Conservation (phyloP, 1,140 invertebrate genomes). For the Papilio polytes region DNA sequence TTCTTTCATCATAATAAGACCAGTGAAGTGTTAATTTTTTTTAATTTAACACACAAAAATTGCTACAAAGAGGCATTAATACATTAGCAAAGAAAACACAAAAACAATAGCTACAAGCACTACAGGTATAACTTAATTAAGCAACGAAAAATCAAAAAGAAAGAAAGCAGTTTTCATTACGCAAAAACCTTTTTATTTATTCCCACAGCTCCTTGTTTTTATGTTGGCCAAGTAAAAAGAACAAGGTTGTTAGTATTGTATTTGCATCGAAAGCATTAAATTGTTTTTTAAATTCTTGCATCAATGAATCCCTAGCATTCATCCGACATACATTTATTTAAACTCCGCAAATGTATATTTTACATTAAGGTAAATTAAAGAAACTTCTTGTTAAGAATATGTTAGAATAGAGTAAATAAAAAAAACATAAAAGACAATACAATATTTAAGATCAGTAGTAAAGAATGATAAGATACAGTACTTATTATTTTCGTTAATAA, state of each 20-base stretch:
- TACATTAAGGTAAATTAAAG: no score
- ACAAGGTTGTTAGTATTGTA: background rate
- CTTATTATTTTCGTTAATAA: no score
- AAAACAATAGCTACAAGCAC: background rate
- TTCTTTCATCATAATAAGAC: no score
- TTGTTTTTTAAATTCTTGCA: background rate
- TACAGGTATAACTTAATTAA: constrained; percentile 2
- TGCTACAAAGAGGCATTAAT: background rate
- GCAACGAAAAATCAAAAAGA: constrained; percentile 4
- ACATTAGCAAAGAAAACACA: background rate
- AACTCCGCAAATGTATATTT: no score
- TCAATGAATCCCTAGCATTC: background rate
- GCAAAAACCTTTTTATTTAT: constrained; percentile 22
- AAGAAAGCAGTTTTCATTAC: background rate
- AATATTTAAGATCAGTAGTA: no score
- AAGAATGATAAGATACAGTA: no score
- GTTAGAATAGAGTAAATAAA: no score
- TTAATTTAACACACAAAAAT: no score
- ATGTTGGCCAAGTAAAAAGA: background rate
- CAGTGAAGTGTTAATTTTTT: no score
- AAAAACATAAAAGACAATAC: no score
- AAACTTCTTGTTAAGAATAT: no score
- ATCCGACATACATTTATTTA: background rate
- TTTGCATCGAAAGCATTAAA: background rate
- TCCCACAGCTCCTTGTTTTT: background rate